Conservation (phyloP, 2,797 vertebrate genomes). For the Lithobates pipiens region DNA sequence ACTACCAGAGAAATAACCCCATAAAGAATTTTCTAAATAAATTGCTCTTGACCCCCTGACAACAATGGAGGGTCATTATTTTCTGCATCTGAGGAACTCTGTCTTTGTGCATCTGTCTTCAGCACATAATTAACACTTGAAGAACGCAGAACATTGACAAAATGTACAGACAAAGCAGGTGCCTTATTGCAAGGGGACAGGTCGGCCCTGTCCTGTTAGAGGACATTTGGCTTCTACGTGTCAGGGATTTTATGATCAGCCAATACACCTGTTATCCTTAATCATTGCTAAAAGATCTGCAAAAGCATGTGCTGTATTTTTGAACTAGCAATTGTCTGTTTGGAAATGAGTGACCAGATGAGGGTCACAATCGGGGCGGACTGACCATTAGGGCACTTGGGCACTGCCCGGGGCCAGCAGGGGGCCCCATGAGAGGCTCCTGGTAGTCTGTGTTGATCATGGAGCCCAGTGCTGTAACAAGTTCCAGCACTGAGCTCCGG, state of each 20-base stretch:
- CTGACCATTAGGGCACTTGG: no score
- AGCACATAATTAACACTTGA: constrained; percentile 17
- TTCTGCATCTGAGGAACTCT: constrained; percentile 19
- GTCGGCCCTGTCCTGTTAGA: constrained; percentile 6
- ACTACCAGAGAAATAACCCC: constrained; percentile 25
- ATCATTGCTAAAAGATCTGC: constrained; percentile 58
- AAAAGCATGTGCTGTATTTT: background rate
- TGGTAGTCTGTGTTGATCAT: no score
- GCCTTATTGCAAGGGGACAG: constrained; percentile 52
- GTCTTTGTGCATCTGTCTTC: background rate
- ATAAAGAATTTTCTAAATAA: background rate
- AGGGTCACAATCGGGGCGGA: background rate
- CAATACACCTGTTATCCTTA: constrained; percentile 2
- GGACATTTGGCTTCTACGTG: constrained; percentile 26
- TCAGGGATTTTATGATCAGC: background rate
- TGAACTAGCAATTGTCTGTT: background rate
- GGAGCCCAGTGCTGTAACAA: no score
- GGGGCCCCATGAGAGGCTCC: no score
- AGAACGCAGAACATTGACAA: constrained; percentile 18
- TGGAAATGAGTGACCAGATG: background rate
- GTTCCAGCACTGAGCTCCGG: no score
- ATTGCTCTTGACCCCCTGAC: background rate
- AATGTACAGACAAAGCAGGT: constrained; percentile 35
- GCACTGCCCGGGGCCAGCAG: no score
- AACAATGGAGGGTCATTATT: background rate